phyloP scores from a whole-genome alignment of 2,113 vertebrate species.

The Bombycilla garrulus region DNA sequence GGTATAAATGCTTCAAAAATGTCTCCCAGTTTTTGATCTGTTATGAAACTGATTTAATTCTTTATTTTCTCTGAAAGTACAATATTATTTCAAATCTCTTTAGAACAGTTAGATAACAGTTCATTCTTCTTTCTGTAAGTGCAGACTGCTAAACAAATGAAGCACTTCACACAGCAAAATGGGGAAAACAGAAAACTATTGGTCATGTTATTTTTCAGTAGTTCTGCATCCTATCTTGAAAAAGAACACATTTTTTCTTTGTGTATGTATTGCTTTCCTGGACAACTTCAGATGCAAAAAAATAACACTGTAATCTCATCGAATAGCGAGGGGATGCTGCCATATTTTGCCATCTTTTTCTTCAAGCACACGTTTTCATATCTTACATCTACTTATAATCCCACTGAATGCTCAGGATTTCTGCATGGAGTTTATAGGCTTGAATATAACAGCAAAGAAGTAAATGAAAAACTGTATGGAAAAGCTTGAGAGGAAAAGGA shows the following conservation, averaged over 20 bases:
- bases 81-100: constrained; percentile 43
- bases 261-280: background rate
- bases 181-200: background rate
- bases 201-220: background rate
- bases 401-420: background rate
- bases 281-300: background rate
- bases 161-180: background rate
- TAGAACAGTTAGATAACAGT: background rate
- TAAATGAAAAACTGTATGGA: background rate
- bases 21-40: background rate
- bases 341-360: background rate
- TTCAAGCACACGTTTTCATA: background rate
- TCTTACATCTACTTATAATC: background rate
- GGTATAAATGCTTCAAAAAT: background rate
- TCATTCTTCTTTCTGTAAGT: background rate
- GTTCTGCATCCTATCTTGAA: background rate
- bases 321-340: background rate
- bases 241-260: background rate
- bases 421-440: background rate
- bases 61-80: constrained; percentile 2
- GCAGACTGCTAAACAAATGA: background rate
- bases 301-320: background rate
- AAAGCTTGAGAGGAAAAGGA: background rate
- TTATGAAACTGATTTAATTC: background rate
- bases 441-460: background rate